Conservation (phyloP, 1,140 invertebrate genomes). For the Rhopalosiphum maidis region DNA sequence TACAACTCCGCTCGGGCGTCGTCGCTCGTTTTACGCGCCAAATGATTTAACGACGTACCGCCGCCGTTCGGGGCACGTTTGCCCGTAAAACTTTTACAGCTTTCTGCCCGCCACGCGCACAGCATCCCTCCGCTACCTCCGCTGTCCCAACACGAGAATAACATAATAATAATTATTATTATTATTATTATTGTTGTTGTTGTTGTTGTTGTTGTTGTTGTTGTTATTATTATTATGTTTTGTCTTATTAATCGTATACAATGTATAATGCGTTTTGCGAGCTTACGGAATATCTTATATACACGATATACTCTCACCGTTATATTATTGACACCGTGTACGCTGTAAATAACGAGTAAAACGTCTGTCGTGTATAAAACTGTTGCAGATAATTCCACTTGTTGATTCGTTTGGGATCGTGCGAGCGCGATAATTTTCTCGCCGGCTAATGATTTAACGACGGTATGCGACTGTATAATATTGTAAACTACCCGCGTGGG, state of each 20-base stretch:
- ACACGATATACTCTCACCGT: neutral
- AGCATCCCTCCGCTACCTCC: neutral
- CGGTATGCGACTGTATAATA: neutral
- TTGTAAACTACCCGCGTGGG: neutral
- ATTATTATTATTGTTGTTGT: neutral
- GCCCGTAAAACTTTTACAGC: neutral
- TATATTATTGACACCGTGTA: neutral
- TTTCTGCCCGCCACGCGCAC: neutral
- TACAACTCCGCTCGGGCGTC: neutral
- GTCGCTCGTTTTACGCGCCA: neutral
- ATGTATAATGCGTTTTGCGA: neutral
- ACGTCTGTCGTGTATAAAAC: neutral
- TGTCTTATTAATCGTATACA: neutral
- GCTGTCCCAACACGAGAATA: neutral
- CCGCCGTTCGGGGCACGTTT: too few relatives aligned
- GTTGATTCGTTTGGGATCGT: neutral
- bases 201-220: neutral
- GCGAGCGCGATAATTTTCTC: neutral
- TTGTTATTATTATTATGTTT: neutral
- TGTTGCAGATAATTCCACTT: slow-evolving; percentile 13
- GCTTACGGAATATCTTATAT: neutral
- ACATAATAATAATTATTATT: neutral
- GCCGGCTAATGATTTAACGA: neutral
- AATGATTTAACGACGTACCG: neutral
- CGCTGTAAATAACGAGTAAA: neutral